phyloP scores from a whole-genome alignment of 2,888 invertebrate genomes.

The Octodonta nipae region DNA sequence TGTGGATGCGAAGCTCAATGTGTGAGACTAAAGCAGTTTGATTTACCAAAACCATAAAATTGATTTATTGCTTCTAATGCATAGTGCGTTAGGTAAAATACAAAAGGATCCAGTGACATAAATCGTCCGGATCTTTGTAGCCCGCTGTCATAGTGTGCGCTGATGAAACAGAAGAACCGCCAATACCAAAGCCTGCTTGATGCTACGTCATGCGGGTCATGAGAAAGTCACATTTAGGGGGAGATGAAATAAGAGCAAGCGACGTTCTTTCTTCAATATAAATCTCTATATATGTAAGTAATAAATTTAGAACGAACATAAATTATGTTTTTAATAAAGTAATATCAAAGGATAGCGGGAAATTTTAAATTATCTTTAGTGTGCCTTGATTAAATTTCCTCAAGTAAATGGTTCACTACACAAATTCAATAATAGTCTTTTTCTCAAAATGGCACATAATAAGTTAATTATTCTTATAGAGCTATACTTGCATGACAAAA shows the following conservation, averaged over 20 bases:
- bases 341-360: slow-evolving; percentile 9
- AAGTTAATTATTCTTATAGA: too few relatives aligned
- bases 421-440: too few relatives aligned
- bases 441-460: too few relatives aligned
- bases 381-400: slow-evolving; percentile 12
- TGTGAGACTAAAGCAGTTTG: slow-evolving; percentile 2
- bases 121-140: slow-evolving; percentile 24
- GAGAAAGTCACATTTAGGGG: slow-evolving; percentile 15
- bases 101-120: slow-evolving; percentile 37
- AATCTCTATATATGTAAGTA: too few relatives aligned
- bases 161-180: too few relatives aligned
- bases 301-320: slow-evolving; percentile 7
- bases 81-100: slow-evolving; percentile 36
- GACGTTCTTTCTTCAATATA: too few relatives aligned
- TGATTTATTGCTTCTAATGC: slow-evolving; percentile 38
- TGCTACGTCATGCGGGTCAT: slow-evolving; percentile 20
- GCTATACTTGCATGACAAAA: too few relatives aligned
- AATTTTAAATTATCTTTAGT: slow-evolving; percentile 13
- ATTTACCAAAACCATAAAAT: slow-evolving; percentile 34
- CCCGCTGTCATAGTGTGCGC: slow-evolving; percentile 2
- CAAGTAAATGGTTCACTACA: too few relatives aligned
- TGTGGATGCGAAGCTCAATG: too few relatives aligned
- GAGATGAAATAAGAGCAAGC: slow-evolving; percentile 1
- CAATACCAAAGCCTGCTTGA: slow-evolving; percentile 12
- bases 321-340: slow-evolving; percentile 17